Percentiles rank a stretch among this genome's conserved stretches.
Evolutionary conservation across 2,797 vertebrate species (phyloP).

Genomic region (Gouania willdenowi): DNA sequence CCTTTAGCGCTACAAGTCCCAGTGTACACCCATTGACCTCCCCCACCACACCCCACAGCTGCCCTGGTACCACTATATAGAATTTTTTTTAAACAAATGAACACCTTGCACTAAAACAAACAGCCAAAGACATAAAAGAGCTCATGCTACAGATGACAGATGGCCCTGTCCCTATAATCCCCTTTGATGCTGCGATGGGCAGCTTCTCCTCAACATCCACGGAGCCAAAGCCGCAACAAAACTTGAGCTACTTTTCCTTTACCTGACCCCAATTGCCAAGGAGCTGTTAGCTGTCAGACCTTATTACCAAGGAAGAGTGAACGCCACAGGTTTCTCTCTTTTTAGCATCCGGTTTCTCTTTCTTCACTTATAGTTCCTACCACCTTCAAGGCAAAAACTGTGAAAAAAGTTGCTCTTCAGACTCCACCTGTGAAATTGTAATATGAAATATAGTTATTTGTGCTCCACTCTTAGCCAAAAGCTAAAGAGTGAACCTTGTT

Average conservation of each 20-base stretch:
- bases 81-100: constrained; percentile 26
- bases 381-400: constrained; percentile 33
- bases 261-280: constrained; percentile 80
- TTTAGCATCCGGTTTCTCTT: constrained; percentile 64
- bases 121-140: constrained; percentile 73
- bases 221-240: constrained; percentile 75
- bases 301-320: constrained; percentile 69
- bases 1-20: constrained; percentile 32
- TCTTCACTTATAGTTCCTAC: constrained; percentile 52
- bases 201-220: constrained; percentile 78
- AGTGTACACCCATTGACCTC: constrained; percentile 8
- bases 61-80: constrained; percentile 57
- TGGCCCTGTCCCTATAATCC: constrained; percentile 78
- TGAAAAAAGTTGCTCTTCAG: constrained; percentile 33
- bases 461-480: no score
- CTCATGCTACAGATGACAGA: constrained; percentile 69
- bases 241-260: constrained; percentile 82
- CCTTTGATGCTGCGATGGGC: constrained; percentile 80
- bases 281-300: constrained; percentile 79
- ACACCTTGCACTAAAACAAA: constrained; percentile 50
- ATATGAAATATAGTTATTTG: no score
- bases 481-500: constrained; percentile 32
- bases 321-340: constrained; percentile 63
- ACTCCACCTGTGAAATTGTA: constrained; percentile 27
- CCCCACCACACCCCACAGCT: constrained; percentile 33